Evolutionary conservation across 2,797 vertebrate genomes (phyloP), one percentile per base, ranked within the genome.

Genomic region (Melanotaenia trifasciata): DNA sequence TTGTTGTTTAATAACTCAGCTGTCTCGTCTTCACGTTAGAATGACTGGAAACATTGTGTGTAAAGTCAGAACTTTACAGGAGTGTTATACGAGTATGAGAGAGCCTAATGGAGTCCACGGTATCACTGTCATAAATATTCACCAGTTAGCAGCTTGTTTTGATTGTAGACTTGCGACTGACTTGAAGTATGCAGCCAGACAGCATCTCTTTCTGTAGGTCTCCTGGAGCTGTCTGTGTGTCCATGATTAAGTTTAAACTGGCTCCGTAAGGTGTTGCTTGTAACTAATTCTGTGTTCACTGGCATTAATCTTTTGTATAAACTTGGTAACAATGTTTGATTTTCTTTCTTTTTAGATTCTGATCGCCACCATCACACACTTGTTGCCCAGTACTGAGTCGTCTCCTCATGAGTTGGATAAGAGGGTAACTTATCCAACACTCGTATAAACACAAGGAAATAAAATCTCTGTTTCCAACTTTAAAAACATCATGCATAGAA

Each of bases 351-450:
- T 50, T 50, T 12, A 99, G 98, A 97, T 99, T 79, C 93, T 99
- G 70, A 96, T 99, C 66, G 98, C 97, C 76, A 99, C 97, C 78
- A 96, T 99, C 87, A 98, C 97, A 12, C 90, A 96, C 88, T 92
- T 99, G 84, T 93, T 99, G 62, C 97, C 97, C 6, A 88, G 92
- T 69, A 98, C 97, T 0, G 98, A 99, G 92, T 94, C 95, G 22
- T 99, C 98, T 20, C 96, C 96, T 74, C 97, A 99, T 74, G 98
- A 99, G 78, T 94, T 96, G 83, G 98, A 99, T 85, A 99, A 99
- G 84, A 96, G 97, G 95, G 98, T 99, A 95, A 86, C 26, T 47
- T n/a, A 47, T 47, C 20, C 45, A n/a, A 22, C 0, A n/a, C 7
- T 40, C 3, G 61, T 36, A 57, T 33, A 57, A 58, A 66, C 64